A percentile compares a stretch with the other conserved stretches of the same genome.
Evolutionary conservation across 2,113 vertebrate species (phyloP).

Genomic region (Indicator maculatus): DNA sequence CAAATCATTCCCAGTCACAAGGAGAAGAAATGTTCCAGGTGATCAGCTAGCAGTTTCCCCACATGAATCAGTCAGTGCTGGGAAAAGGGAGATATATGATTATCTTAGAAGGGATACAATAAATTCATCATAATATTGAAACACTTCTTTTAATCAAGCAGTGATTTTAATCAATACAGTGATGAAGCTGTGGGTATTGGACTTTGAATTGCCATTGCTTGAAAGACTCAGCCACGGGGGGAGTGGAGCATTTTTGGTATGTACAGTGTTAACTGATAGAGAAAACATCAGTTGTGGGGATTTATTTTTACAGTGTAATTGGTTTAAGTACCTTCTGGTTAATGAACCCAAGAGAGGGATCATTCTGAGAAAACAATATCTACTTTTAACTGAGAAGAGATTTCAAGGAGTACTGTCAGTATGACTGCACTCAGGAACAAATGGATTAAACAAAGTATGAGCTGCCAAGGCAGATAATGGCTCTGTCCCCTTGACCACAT

Average conservation of each 20-base stretch:
- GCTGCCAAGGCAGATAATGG: background rate
- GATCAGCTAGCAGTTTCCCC: background rate
- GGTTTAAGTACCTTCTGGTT: background rate
- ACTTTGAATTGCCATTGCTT: background rate
- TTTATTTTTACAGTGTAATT: background rate
- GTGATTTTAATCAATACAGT: too few species aligned
- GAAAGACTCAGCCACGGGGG: background rate
- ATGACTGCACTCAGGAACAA: background rate
- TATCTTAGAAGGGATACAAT: rapidly evolving
- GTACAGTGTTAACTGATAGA: background rate
- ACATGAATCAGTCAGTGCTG: background rate
- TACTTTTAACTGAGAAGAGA: background rate
- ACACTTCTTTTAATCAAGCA: background rate
- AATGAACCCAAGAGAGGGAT: background rate
- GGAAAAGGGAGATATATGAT: background rate
- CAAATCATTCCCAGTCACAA: background rate
- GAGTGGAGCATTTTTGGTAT: background rate
- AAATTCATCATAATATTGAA: background rate
- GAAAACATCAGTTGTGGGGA: background rate
- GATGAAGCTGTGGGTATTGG: background rate
- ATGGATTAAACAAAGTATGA: background rate
- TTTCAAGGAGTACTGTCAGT: background rate
- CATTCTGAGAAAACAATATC: background rate
- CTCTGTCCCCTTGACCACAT: background rate
- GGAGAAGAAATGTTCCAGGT: background rate